Evolutionary conservation across 2,797 vertebrate genomes (phyloP), one percentile per base, ranked within the genome.

Genomic region (Sciurus vulgaris): DNA sequence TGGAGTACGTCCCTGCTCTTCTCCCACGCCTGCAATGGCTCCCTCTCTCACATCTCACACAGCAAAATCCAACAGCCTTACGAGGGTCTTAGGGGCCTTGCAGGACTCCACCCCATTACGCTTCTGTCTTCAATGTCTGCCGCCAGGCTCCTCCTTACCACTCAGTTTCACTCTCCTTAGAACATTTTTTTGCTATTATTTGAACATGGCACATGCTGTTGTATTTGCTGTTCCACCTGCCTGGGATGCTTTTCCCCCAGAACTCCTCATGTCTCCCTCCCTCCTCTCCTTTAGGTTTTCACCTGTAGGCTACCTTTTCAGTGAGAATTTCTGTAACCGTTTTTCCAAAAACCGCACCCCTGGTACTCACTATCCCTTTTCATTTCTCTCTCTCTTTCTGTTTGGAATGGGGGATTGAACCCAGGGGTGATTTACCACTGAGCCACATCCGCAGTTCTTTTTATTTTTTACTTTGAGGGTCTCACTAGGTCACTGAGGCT

Each of bases 81-180:
- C 20, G 49, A 15, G 15, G 26, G 61, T 47, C 73, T 17, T 35
- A 73, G 51, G 41, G 74, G 56, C 22, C 78, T 89, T 20, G 44
- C 4, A 59, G 86, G 77, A 30, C 30, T 0, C 33, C 54, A 49
- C 38, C 24, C 74, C 54, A 5, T 24, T 4, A 35, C 10, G 30
- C 7, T 44, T 56, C 61, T 8, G 20, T 86, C 85, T 81, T 79
- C 69, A 61, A 17, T 22, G 18, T 10, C 74, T 63, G 41, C 56
- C n/a, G 22, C 67, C 67, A 4, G 0, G 5, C 2, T 59, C n/a
- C 7, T 15, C 5, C 1, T 1, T 12, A 24, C 35, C 35, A 7
- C 49, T 4, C 0, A 3, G 9, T 28, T 35, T 41, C 28, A 44
- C n/a, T 13, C n/a, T 14, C n/a, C 18, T 22, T 28, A 33, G 14